Evolutionary conservation across 2,113 vertebrate species (phyloP).

Genomic region (Sorex fumeus): DNA sequence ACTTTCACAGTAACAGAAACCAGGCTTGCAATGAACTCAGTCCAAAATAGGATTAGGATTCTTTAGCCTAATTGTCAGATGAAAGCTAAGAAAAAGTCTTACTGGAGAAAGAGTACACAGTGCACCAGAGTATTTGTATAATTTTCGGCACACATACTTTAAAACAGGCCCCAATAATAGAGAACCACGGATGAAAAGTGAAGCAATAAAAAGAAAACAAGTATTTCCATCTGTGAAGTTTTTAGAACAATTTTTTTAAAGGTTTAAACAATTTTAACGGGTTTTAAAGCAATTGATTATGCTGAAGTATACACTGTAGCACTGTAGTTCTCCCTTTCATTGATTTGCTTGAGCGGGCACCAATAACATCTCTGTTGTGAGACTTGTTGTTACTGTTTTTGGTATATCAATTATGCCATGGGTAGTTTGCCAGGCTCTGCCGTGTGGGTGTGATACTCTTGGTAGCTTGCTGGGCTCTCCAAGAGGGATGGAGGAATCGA

Average conservation of each 20-base stretch:
- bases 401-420: no score
- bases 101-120: not conserved
- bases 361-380: no score
- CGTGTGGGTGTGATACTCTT: no score
- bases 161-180: not conserved
- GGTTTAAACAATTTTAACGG: not conserved
- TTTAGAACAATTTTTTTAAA: not conserved
- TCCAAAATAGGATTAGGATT: constrained; percentile 53
- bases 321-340: no score
- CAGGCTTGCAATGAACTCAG: not conserved
- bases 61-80: not conserved
- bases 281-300: no score
- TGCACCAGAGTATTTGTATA: constrained; percentile 4
- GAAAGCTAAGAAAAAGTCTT: no score
- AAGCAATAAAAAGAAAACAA: not conserved
- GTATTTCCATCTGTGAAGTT: not conserved
- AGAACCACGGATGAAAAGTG: constrained; percentile 1
- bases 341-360: no score
- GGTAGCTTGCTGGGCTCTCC: no score
- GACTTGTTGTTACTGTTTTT: no score
- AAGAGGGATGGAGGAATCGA: no score
- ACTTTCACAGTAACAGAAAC: constrained; percentile 19
- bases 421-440: no score
- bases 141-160: not conserved
- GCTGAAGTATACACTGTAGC: not conserved